phyloP scores from a whole-genome alignment of 1,140 invertebrate genomes.

The Aphelinus atriplicis region DNA sequence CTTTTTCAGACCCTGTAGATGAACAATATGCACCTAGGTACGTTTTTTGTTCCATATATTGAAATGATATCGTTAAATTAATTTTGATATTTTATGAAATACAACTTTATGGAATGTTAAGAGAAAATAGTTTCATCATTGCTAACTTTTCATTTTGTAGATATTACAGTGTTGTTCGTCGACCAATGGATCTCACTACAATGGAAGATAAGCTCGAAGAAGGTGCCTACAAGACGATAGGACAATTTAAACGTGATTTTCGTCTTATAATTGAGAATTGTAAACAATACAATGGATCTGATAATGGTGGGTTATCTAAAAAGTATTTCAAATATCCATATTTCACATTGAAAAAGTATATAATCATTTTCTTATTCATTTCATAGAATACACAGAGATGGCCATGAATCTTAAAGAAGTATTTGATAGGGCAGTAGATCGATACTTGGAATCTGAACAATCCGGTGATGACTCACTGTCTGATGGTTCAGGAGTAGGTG shows the following conservation, averaged over 20 bases:
- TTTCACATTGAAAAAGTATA: neutral
- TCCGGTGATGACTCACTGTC: constrained; percentile 73
- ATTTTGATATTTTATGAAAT: neutral
- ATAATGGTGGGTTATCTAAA: constrained; percentile 77
- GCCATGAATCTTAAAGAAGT: constrained; percentile 82
- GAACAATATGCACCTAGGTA: constrained; percentile 92
- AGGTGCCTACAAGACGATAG: constrained; percentile 80
- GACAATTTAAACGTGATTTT: constrained; percentile 87
- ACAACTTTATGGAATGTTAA: neutral
- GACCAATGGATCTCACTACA: constrained; percentile 87
- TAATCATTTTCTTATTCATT: constrained; percentile 35
- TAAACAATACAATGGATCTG: constrained; percentile 88
- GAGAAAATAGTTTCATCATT: neutral
- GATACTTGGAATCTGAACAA: constrained; percentile 81
- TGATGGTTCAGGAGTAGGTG: neutral
- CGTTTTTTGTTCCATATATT: constrained; percentile 49
- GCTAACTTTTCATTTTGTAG: constrained; percentile 52
- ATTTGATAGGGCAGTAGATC: constrained; percentile 80
- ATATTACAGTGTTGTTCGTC: constrained; percentile 64
- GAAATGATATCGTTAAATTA: neutral
- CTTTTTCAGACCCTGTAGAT: constrained; percentile 89
- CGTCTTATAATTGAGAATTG: constrained; percentile 92
- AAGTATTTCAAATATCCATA: neutral
- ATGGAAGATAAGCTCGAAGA: constrained; percentile 89
- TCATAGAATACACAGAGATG: constrained; percentile 88